Evolutionary conservation across 2,113 vertebrate genomes (phyloP).

Genomic region (Orientallactaga bullata): DNA sequence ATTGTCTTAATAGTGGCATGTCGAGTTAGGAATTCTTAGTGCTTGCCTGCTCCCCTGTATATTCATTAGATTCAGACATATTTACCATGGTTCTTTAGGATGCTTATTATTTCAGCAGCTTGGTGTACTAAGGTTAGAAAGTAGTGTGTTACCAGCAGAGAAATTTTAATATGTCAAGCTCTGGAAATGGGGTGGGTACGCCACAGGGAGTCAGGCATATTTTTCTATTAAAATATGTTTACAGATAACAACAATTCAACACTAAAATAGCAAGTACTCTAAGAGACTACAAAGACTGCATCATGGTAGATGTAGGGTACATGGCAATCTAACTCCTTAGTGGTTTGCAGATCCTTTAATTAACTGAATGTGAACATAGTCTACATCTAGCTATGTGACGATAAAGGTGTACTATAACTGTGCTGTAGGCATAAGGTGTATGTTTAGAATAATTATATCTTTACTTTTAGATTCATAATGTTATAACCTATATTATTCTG

Average conservation of each 20-base stretch:
- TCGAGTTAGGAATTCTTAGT: background rate
- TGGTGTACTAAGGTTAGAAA: constrained; percentile 24
- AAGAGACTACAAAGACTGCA: background rate
- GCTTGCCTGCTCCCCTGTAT: background rate
- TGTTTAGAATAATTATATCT: constrained; percentile 19
- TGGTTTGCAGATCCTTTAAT: constrained; percentile 61
- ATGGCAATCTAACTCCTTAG: background rate
- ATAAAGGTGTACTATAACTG: background rate
- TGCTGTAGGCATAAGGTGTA: background rate
- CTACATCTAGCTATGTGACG: background rate
- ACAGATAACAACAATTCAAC: constrained; percentile 6
- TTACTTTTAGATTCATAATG: constrained; percentile 56
- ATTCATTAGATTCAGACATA: background rate
- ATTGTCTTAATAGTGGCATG: background rate
- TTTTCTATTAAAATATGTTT: constrained; percentile 47
- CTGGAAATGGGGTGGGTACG: background rate
- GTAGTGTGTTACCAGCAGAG: background rate
- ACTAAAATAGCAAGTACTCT: background rate
- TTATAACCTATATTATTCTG: background rate
- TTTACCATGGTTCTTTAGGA: constrained; percentile 7
- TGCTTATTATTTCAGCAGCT: constrained; percentile 35
- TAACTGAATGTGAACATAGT: constrained; percentile 44
- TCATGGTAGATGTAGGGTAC: background rate
- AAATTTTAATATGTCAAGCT: constrained; percentile 23
- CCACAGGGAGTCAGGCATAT: background rate